Conservation (phyloP, 2,888 invertebrate species). For the Noctua pronuba region DNA sequence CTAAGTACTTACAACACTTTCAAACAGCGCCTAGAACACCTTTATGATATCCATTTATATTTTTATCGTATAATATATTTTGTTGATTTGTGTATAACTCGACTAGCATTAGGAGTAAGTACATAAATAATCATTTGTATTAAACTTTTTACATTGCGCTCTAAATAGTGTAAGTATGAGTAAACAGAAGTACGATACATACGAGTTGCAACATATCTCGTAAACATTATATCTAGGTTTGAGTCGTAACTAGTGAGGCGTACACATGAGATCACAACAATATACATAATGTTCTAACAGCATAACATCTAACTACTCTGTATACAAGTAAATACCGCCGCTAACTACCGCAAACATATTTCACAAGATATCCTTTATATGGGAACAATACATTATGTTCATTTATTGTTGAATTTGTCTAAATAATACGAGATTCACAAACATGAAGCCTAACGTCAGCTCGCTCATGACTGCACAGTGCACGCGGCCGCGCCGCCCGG, state of each 20-base stretch:
- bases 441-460: constrained; percentile 31
- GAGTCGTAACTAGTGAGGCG: constrained; percentile 35
- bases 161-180: constrained; percentile 26
- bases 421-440: constrained; percentile 37
- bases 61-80: constrained; percentile 48
- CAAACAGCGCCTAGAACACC: constrained; percentile 55
- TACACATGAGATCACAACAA: constrained; percentile 28
- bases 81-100: constrained; percentile 59
- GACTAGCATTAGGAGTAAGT: constrained; percentile 50
- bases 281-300: constrained; percentile 57
- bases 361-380: constrained; percentile 35
- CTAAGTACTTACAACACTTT: constrained; percentile 67
- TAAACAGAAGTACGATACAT: constrained; percentile 14
- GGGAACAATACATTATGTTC: constrained; percentile 24
- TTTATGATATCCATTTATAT: constrained; percentile 48
- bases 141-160: constrained; percentile 54
- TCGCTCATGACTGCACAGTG: neutral
- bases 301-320: constrained; percentile 64
- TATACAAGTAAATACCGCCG: constrained; percentile 51
- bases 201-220: neutral
- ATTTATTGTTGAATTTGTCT: constrained; percentile 55
- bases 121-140: constrained; percentile 59
- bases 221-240: constrained; percentile 1
- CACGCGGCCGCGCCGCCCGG: no score
- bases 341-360: constrained; percentile 41